Evolutionary conservation across 1,140 invertebrate species (phyloP).

Genomic region (Anastatus disparis): DNA sequence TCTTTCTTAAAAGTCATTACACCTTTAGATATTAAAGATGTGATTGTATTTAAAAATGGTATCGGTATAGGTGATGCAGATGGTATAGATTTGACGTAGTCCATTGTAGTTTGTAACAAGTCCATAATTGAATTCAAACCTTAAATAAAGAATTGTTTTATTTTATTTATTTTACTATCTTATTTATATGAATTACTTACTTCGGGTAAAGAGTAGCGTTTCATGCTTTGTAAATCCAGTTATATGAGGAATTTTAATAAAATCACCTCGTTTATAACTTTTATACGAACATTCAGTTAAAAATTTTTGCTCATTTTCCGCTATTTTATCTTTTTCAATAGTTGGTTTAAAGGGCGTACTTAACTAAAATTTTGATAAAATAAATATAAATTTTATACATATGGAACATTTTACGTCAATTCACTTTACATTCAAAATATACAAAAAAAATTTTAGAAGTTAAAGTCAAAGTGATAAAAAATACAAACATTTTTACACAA

Average conservation of each 20-base stretch:
- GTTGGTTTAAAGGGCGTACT: conserved; percentile 63
- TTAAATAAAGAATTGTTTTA: neutral
- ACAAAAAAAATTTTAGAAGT: too few relatives aligned
- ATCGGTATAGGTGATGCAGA: neutral
- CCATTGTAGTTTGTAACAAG: neutral
- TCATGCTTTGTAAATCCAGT: conserved; percentile 71
- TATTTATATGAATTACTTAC: conserved; percentile 48
- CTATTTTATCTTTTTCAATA: conserved; percentile 53
- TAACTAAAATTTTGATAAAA: conserved; percentile 66
- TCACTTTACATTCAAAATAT: too few relatives aligned
- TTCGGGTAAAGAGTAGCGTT: conserved; percentile 70
- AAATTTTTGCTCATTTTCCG: conserved; percentile 66
- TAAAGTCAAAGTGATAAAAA: too few relatives aligned
- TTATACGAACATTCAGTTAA: conserved; percentile 69
- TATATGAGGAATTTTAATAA: conserved; percentile 68
- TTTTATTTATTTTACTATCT: neutral
- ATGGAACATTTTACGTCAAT: too few relatives aligned
- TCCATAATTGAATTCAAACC: neutral
- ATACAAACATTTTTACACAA: too few relatives aligned
- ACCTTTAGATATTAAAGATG: neutral
- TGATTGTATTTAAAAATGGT: neutral
- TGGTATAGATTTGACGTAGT: neutral
- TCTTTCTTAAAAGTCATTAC: neutral
- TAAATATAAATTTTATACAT: too few relatives aligned
- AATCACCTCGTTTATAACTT: conserved; percentile 65